A percentile compares a stretch with the other conserved stretches of the same genome.
These are phyloP conservation scores for Chlorospingus flavigularis DNA, from an alignment of 2,797 vertebrate species.

Conservation along the genomic window DNA sequence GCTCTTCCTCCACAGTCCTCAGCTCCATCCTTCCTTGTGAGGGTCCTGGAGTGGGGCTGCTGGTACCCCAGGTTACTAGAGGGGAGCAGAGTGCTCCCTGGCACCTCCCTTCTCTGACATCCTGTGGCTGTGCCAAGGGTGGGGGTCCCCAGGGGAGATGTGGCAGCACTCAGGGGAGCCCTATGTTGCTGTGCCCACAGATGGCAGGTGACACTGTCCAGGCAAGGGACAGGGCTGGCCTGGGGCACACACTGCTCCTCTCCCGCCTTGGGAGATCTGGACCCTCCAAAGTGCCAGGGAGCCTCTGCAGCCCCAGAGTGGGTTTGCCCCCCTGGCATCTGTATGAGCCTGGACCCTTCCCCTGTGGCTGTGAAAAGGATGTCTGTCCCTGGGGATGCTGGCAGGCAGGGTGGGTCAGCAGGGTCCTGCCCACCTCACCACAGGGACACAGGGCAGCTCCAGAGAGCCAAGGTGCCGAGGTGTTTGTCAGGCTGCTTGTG, in stretches of 20 bases:
- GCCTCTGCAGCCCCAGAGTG: not conserved
- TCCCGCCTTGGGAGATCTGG: not conserved
- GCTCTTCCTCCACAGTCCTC: not conserved
- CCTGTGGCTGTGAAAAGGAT: not conserved
- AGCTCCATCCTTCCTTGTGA: not conserved
- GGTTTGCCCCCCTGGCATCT: not conserved
- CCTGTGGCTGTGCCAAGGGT: not conserved
- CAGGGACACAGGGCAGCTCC: not conserved
- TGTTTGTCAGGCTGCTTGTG: not conserved
- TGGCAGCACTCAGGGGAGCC: not conserved
- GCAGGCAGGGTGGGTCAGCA: not conserved
- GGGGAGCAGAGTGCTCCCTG: not conserved
- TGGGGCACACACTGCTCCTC: not conserved
- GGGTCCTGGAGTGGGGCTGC: not conserved
- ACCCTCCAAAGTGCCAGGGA: not conserved
- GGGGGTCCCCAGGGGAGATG: not conserved
- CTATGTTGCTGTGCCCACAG: not conserved
- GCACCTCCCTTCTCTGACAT: not conserved
- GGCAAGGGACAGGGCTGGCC: not conserved
- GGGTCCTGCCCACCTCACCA: not conserved
- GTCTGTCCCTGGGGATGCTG: not conserved
- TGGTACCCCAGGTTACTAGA: not conserved
- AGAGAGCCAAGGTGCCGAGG: not conserved
- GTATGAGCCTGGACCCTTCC: not conserved
- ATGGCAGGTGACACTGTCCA: fast-evolving